Percentiles rank a stretch among this genome's conserved stretches.
phyloP scores from a whole-genome alignment of 2,113 vertebrate species.

The Eurypyga helias region DNA sequence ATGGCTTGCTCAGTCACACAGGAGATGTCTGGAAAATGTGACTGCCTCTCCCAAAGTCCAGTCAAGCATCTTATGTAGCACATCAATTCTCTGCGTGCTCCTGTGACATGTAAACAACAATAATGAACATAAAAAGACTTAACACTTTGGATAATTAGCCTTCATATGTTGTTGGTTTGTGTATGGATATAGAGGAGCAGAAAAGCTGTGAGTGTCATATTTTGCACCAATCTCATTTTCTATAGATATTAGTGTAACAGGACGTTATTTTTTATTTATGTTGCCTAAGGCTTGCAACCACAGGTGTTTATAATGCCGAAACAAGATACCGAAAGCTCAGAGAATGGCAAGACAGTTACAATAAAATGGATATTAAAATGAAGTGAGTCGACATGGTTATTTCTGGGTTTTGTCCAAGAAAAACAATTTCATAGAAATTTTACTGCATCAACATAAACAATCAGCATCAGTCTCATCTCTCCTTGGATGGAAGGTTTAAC shows the following conservation, averaged over 20 bases:
- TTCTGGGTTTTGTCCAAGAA: slow-evolving; percentile 14
- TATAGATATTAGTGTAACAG: background rate
- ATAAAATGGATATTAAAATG: slow-evolving; percentile 26
- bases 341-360: slow-evolving; percentile 5
- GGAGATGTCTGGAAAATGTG: background rate
- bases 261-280: background rate
- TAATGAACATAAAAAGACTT: background rate
- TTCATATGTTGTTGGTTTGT: background rate
- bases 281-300: background rate
- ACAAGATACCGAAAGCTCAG: slow-evolving; percentile 17
- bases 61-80: background rate
- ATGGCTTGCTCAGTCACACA: background rate
- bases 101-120: background rate
- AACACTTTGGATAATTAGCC: background rate
- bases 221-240: background rate
- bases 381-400: background rate
- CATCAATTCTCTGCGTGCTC: background rate
- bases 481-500: slow-evolving; percentile 18
- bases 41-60: background rate
- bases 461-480: background rate
- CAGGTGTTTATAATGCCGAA: background rate
- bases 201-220: background rate
- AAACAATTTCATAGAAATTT: slow-evolving; percentile 22
- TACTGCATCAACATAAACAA: background rate
- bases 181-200: background rate